Percentiles rank a stretch among this genome's conserved stretches.
These are phyloP conservation scores for Lasioglossum calceatum DNA, from an alignment of 2,888 invertebrate genomes.

Conservation along the genomic window DNA sequence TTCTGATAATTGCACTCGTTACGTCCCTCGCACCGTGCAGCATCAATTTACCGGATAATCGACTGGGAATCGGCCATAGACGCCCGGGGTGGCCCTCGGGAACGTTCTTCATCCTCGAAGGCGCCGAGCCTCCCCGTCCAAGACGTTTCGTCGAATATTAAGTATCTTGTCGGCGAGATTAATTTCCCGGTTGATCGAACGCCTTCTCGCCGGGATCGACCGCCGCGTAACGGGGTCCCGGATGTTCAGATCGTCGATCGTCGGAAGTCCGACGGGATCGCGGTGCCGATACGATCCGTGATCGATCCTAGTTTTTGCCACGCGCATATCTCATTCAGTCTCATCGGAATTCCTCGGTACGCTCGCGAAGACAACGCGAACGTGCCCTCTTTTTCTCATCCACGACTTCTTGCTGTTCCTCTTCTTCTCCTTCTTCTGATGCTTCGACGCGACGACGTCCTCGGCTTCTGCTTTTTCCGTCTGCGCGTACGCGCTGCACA, in stretches of 20 bases:
- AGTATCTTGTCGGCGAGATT: constrained; percentile 45
- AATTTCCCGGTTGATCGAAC: constrained; percentile 57
- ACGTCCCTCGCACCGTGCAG: constrained; percentile 47
- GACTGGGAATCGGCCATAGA: constrained; percentile 41
- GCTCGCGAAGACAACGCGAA: constrained; percentile 10
- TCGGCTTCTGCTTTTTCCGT: background rate
- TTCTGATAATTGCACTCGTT: constrained; percentile 75
- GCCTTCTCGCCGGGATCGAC: constrained; percentile 11
- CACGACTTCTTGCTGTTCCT: background rate
- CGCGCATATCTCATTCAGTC: no score
- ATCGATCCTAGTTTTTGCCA: constrained; percentile 26
- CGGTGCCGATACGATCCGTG: background rate
- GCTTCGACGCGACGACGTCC: background rate
- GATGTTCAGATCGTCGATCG: constrained; percentile 6
- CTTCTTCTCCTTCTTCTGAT: background rate
- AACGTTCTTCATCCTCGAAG: background rate
- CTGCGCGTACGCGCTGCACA: background rate
- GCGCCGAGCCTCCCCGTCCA: background rate
- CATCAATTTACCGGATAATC: constrained; percentile 64
- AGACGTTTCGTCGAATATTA: constrained; percentile 39
- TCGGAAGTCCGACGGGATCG: constrained; percentile 13
- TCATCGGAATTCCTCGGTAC: constrained; percentile 26
- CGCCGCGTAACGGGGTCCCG: background rate
- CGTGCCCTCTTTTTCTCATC: background rate
- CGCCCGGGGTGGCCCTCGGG: constrained; percentile 4